These are phyloP conservation scores for Saimiri boliviensis DNA, from an alignment of 2,113 vertebrate species.

Conservation along the genomic window DNA sequence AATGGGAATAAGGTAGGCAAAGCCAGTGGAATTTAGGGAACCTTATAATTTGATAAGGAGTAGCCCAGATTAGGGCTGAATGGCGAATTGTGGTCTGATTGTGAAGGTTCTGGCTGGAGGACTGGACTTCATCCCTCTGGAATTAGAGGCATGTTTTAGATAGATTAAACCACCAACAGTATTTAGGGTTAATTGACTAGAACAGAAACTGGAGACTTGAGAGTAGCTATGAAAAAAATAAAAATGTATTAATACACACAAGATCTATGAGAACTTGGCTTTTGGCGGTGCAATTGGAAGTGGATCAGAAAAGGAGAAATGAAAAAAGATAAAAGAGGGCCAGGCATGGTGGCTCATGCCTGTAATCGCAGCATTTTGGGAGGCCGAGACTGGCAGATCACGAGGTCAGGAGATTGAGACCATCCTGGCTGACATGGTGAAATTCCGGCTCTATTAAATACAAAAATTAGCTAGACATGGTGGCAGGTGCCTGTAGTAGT, in stretches of 20 bases:
- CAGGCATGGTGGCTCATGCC: too few relatives aligned
- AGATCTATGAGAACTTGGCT: background rate
- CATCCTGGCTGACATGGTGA: too few relatives aligned
- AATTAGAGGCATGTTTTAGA: background rate
- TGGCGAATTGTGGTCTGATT: background rate
- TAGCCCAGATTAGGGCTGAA: background rate
- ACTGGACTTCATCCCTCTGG: background rate
- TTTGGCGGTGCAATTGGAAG: background rate
- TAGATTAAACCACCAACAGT: background rate
- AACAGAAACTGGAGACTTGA: background rate
- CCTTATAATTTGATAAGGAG: conserved; percentile 1
- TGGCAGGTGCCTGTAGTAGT: too few relatives aligned
- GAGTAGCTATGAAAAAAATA: conserved; percentile 4
- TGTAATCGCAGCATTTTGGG: too few relatives aligned
- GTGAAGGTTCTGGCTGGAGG: background rate
- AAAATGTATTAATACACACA: conserved; percentile 1
- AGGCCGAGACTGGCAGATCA: too few relatives aligned
- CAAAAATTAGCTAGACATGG: too few relatives aligned
- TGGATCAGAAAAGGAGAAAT: background rate
- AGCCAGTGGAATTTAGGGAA: background rate
- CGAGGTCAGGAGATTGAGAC: too few relatives aligned
- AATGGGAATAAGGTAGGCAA: background rate
- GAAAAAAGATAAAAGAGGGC: background rate
- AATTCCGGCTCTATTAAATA: too few relatives aligned
- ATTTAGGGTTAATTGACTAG: background rate